Evolutionary conservation across 23 tunicate species (phyloP).

Genomic region (Corella eumyota): DNA sequence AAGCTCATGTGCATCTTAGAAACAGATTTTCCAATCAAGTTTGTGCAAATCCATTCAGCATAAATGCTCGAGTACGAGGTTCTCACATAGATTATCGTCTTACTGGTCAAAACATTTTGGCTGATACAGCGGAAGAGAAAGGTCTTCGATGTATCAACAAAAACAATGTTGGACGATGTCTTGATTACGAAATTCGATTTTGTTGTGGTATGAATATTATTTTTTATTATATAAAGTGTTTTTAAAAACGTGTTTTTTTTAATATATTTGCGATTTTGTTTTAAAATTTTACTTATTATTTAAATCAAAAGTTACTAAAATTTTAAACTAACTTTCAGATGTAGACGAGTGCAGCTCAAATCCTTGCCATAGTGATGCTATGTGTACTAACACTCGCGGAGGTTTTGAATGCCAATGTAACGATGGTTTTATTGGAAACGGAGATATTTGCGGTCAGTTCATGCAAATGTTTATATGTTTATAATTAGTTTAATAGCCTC

Average conservation of each 20-base stretch:
- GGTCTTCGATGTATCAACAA: background rate
- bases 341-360: slow-evolving; percentile 1
- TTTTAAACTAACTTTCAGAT: too few species aligned
- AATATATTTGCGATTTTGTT: too few species aligned
- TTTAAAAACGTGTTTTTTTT: too few species aligned
- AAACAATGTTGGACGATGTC: background rate
- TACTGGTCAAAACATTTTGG: background rate
- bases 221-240: too few species aligned
- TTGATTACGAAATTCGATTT: slow-evolving; percentile 6
- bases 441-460: slow-evolving; percentile 9
- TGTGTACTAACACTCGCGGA: slow-evolving; percentile 11
- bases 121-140: background rate
- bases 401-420: slow-evolving; percentile 16
- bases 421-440: slow-evolving; percentile 13
- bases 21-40: background rate
- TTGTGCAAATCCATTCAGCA: background rate
- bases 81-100: slow-evolving; percentile 1
- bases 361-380: slow-evolving; percentile 13
- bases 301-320: too few species aligned
- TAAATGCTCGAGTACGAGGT: background rate
- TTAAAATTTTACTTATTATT: too few species aligned
- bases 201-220: too few species aligned
- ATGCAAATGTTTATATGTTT: too few species aligned
- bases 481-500: too few species aligned
- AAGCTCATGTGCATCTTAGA: background rate